A percentile compares a stretch with the other conserved stretches of the same genome.
These are phyloP conservation scores for Istiophorus platypterus DNA, from an alignment of 2,113 vertebrate species.

Conservation along the genomic window DNA sequence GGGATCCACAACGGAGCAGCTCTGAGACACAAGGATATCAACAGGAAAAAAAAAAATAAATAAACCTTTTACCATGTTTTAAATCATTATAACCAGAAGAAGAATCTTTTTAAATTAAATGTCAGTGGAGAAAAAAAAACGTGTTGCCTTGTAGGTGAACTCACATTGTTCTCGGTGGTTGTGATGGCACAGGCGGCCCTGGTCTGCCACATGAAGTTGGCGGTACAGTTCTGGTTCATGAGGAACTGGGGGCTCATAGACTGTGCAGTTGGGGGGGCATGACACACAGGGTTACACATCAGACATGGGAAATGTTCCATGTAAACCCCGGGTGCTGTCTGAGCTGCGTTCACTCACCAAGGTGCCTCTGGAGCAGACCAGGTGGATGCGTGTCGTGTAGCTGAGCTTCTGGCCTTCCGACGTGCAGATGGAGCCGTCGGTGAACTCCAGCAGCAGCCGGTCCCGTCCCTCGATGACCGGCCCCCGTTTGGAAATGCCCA, in stretches of 20 bases:
- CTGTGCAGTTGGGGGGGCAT: constrained; percentile 71
- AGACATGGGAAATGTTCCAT: background rate
- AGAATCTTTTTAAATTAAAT: background rate
- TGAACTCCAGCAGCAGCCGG: constrained; percentile 90
- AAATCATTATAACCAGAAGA: too few species aligned
- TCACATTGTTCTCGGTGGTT: constrained; percentile 85
- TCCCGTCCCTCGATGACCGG: constrained; percentile 86
- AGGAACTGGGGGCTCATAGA: constrained; percentile 87
- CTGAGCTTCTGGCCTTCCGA: constrained; percentile 77
- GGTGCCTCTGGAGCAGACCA: constrained; percentile 86
- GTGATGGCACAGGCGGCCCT: constrained; percentile 92
- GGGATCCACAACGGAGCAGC: constrained; percentile 89
- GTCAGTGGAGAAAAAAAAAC: background rate
- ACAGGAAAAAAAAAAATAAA: background rate
- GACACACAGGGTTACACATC: constrained; percentile 7
- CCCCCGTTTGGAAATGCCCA: constrained; percentile 88
- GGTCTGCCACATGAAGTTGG: constrained; percentile 93
- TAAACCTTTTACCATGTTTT: too few species aligned
- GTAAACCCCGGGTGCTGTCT: background rate
- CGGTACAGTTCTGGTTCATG: constrained; percentile 88
- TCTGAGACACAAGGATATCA: constrained; percentile 75
- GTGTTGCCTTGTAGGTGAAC: background rate
- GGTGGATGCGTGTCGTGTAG: constrained; percentile 90
- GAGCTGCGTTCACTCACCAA: constrained; percentile 80
- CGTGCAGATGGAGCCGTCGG: constrained; percentile 88